Evolutionary conservation across 1,140 invertebrate species (phyloP).

Genomic region (Eumeta japonica): DNA sequence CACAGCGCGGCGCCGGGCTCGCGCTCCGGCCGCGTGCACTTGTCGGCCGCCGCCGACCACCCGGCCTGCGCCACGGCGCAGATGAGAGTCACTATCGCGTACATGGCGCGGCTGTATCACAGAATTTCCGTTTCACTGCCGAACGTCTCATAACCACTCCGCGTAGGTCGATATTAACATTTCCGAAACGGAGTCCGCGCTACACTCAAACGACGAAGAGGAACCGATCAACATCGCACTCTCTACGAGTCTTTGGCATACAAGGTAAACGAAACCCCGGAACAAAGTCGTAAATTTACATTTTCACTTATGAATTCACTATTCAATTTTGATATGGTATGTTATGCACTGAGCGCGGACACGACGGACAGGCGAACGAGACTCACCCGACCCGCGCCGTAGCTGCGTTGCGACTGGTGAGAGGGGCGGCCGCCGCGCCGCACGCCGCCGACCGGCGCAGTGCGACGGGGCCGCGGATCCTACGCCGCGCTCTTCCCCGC

Average conservation of each 20-base stretch:
- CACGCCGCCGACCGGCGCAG: constrained; percentile 15
- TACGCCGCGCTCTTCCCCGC: constrained; percentile 21
- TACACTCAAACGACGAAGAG: constrained; percentile 41
- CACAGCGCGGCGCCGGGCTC: constrained; percentile 64
- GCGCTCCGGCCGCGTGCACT: constrained; percentile 33
- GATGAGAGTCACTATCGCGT: constrained; percentile 33
- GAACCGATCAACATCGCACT: constrained; percentile 49
- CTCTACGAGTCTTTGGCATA: constrained; percentile 28
- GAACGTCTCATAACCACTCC: constrained; percentile 55
- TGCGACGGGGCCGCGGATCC: constrained; percentile 38
- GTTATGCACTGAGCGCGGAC: constrained; percentile 45
- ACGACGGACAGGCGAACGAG: constrained; percentile 21
- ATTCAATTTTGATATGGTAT: constrained; percentile 43
- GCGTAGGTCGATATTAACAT: constrained; percentile 56
- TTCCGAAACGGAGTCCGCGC: constrained; percentile 54
- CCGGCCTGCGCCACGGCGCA: constrained; percentile 41
- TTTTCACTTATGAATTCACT: constrained; percentile 23
- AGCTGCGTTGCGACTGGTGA: constrained; percentile 47
- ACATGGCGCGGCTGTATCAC: constrained; percentile 39
- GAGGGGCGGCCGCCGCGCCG: constrained; percentile 34
- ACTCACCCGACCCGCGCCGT: constrained; percentile 33
- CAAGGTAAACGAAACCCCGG: constrained; percentile 17
- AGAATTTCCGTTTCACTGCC: constrained; percentile 51
- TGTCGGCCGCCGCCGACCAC: constrained; percentile 40
- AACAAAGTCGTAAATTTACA: constrained; percentile 10